These are phyloP conservation scores for Scaptomyza polygonia DNA, from an alignment of 2,888 invertebrate species.

Conservation along the genomic window DNA sequence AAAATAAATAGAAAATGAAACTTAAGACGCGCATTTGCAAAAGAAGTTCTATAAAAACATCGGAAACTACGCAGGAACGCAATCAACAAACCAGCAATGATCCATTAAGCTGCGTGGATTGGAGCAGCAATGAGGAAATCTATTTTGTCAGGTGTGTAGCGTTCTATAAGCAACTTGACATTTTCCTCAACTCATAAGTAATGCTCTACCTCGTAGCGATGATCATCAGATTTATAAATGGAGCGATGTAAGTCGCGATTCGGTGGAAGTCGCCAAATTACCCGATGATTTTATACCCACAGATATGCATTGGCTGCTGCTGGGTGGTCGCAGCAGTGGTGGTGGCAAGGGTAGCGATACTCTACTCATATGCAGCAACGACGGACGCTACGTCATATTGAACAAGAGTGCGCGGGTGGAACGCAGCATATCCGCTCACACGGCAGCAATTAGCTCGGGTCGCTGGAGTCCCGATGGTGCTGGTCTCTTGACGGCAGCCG, in stretches of 20 bases:
- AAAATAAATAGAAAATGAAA: conserved; percentile 86
- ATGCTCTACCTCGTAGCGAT: conserved; percentile 87
- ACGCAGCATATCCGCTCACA: conserved; percentile 96
- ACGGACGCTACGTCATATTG: conserved; percentile 95
- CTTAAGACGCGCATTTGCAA: conserved; percentile 92
- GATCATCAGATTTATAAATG: conserved; percentile 95
- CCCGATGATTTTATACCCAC: conserved; percentile 94
- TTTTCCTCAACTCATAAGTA: background rate
- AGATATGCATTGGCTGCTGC: conserved; percentile 92
- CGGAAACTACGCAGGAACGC: conserved; percentile 35
- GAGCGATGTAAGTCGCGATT: conserved; percentile 92
- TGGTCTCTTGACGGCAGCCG: conserved; percentile 96
- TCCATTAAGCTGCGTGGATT: conserved; percentile 95
- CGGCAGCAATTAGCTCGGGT: conserved; percentile 94
- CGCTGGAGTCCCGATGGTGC: conserved; percentile 98
- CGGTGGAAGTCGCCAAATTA: conserved; percentile 90
- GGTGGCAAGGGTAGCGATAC: conserved; percentile 87
- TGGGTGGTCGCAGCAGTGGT: conserved; percentile 82
- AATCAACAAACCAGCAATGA: conserved; percentile 84
- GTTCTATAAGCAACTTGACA: no score
- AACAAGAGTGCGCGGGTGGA: conserved; percentile 96
- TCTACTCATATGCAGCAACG: conserved; percentile 93
- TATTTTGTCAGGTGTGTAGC: conserved; percentile 91
- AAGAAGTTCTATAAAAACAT: conserved; percentile 87
- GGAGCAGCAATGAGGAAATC: conserved; percentile 97